A percentile compares a stretch with the other conserved stretches of the same genome.
Conservation (phyloP, 2,888 invertebrate genomes). For the Oscheius sp. region DNA sequence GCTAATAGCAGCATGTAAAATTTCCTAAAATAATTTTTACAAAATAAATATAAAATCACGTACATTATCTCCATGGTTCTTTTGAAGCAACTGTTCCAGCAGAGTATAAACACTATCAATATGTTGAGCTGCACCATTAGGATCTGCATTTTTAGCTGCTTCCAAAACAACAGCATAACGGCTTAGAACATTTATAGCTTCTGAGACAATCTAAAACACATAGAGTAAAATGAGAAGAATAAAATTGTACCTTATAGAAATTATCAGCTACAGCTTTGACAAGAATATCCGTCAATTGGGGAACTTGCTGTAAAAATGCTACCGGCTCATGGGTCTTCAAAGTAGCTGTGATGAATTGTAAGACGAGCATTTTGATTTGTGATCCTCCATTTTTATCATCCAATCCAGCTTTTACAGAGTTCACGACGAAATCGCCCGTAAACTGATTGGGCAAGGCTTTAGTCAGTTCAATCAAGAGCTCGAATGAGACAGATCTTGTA, state of each 20-base stretch:
- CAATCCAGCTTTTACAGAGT: constrained; percentile 84
- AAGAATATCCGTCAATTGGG: constrained; percentile 78
- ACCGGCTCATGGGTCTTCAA: constrained; percentile 80
- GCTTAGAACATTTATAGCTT: constrained; percentile 46
- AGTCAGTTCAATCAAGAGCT: constrained; percentile 89
- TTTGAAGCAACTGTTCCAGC: constrained; percentile 8
- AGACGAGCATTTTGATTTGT: constrained; percentile 92
- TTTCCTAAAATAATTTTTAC: neutral
- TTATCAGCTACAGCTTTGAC: constrained; percentile 90
- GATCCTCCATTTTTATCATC: constrained; percentile 52
- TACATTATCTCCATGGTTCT: constrained; percentile 18
- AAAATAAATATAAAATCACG: neutral
- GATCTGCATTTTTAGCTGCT: neutral
- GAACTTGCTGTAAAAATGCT: constrained; percentile 81
- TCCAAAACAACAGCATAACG: constrained; percentile 36
- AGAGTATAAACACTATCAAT: constrained; percentile 1
- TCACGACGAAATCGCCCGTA: constrained; percentile 85
- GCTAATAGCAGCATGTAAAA: constrained; percentile 11
- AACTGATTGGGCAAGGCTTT: constrained; percentile 76
- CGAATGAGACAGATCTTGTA: constrained; percentile 90
- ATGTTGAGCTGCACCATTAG: neutral
- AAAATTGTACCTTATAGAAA: constrained; percentile 88
- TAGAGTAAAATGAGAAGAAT: neutral
- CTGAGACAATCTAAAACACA: constrained; percentile 49
- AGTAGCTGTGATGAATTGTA: constrained; percentile 89